Base-by-base conservation (phyloP, 2,113 vertebrate species). In the Centropristis striata region DNA sequence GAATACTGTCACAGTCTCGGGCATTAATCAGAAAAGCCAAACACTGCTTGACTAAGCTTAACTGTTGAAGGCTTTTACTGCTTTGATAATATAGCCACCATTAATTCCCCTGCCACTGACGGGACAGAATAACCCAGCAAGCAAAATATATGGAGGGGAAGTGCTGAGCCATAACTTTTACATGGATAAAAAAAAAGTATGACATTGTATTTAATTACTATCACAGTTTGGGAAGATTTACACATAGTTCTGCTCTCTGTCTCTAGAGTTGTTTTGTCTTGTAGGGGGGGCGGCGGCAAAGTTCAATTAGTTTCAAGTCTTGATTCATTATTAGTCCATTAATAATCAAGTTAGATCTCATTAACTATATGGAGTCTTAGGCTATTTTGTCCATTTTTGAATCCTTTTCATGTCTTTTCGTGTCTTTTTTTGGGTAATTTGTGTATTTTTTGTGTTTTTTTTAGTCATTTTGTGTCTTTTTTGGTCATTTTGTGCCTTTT, bases 41-140 rank as follows among this genome's bases (percentile, higher is more conserved):
- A 88, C 81, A 83, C 25, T 88, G 88, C 74, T 86, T 76, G 86
- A 85, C 77, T 87, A 83, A 90, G 86, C 88, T 88, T 70, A 87
- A 88, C 84, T 16, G 78, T 78, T 78, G 70, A 80, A 81, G 74
- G 77, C 60, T 89, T 87, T 85, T 65, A 71, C 78, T 59, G 81
- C 85, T 83, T 86, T 86, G 72, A 89, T 86, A 80, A 86, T 79
- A 68, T 49, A 83, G 53, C 64, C 23, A 3, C 69, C 81, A 89
- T 90, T 86, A 88, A 89, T 90, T 86, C 78, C 66, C 46, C 73
- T 11, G 27, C 72, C 51, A 57, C 47, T 61, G 74, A 82, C 69
- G 65, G 60, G 69, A 67, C 75, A 78, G 74, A 86, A 89, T 8
- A 77, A 86, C 84, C 72, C 82, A 61, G 84, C 84, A 78, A 86